Conservation (phyloP, 1,140 invertebrate species). For the Leucophenga varia region DNA sequence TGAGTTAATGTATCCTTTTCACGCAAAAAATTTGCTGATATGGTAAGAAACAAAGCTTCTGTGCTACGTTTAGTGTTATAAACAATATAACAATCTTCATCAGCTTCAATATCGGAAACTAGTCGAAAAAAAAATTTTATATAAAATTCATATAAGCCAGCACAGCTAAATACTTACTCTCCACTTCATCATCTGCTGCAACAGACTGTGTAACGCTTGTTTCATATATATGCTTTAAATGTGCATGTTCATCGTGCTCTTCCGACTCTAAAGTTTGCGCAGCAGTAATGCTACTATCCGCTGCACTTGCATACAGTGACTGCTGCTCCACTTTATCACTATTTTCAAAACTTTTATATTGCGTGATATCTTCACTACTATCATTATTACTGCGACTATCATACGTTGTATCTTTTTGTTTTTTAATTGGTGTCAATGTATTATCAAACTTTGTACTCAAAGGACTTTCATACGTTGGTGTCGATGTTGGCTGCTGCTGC, state of each 20-base stretch:
- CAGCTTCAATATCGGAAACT: conserved; percentile 49
- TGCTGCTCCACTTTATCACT: conserved; percentile 9
- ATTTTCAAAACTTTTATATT: not conserved
- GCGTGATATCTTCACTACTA: too few species aligned
- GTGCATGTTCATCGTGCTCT: conserved; percentile 26
- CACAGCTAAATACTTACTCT: conserved; percentile 13
- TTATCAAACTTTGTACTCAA: conserved; percentile 5
- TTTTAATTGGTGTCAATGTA: conserved; percentile 28
- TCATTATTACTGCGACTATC: too few species aligned
- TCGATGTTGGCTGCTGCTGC: conserved; percentile 20
- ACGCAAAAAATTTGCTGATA: conserved; percentile 47
- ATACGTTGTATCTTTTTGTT: not conserved
- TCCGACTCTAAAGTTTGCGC: conserved; percentile 22
- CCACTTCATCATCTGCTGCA: conserved; percentile 26
- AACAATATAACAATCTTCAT: conserved; percentile 48
- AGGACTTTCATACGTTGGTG: conserved; percentile 18
- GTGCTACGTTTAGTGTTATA: conserved; percentile 27
- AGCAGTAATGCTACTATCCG: conserved; percentile 14
- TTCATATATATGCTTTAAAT: conserved; percentile 30
- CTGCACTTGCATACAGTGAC: conserved; percentile 37
- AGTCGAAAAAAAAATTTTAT: not conserved
- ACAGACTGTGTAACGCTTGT: not conserved
- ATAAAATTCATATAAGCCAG: too few species aligned
- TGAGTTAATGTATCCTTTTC: conserved; percentile 51
- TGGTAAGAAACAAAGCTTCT: conserved; percentile 45